phyloP scores from a whole-genome alignment of 2,888 invertebrate species.

The Lasiommata megera region DNA sequence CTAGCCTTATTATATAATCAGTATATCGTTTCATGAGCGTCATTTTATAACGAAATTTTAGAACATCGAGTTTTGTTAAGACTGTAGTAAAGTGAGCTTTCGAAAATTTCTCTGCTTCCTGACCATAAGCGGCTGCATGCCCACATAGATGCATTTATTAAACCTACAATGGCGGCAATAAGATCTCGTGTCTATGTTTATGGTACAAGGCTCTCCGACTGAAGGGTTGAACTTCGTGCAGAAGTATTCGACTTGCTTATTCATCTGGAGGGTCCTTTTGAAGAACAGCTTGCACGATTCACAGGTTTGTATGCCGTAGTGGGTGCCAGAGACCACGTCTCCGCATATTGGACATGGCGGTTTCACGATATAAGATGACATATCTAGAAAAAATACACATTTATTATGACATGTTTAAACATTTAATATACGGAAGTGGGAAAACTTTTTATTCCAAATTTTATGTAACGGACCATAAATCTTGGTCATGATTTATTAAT shows the following conservation, averaged over 20 bases:
- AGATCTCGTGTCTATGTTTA: constrained; percentile 43
- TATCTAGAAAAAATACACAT: neutral
- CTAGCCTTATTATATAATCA: too few species aligned
- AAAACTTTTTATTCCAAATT: too few species aligned
- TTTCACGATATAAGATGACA: neutral
- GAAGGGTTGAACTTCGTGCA: constrained; percentile 35
- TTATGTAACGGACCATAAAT: too few species aligned
- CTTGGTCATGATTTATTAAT: too few species aligned
- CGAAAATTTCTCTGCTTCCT: constrained; percentile 16
- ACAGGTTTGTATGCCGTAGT: constrained; percentile 54
- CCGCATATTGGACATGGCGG: constrained; percentile 49
- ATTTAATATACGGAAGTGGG: too few species aligned
- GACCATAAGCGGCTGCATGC: constrained; percentile 47
- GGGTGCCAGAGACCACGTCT: constrained; percentile 46
- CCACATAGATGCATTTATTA: constrained; percentile 45
- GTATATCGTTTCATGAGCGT: too few species aligned
- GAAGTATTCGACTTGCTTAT: constrained; percentile 42
- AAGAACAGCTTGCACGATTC: constrained; percentile 61
- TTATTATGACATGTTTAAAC: neutral
- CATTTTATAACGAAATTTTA: too few species aligned
- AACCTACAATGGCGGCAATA: constrained; percentile 49
- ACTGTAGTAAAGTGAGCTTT: neutral
- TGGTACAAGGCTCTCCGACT: constrained; percentile 33
- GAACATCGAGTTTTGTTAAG: neutral
- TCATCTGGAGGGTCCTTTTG: constrained; percentile 47